A percentile compares a stretch with the other conserved stretches of the same genome.
Evolutionary conservation across 2,113 vertebrate species (phyloP).

Genomic region (Centropus bengalensis): DNA sequence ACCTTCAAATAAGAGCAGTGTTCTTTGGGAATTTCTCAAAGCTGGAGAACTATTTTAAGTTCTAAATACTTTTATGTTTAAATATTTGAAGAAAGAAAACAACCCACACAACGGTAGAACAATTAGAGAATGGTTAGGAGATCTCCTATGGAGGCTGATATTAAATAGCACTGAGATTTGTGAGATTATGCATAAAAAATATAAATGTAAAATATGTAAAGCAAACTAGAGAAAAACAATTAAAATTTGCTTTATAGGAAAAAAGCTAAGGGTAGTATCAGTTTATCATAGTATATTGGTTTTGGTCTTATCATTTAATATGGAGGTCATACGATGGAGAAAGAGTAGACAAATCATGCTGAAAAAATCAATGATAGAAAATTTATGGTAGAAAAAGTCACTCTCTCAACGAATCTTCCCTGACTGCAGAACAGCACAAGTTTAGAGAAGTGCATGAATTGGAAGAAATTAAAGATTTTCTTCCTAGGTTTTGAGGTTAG

Average conservation of each 20-base stretch:
- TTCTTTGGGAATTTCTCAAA: not conserved
- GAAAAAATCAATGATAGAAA: not conserved
- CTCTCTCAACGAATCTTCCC: not conserved
- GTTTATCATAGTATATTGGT: not conserved
- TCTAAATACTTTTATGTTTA: not conserved
- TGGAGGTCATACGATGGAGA: not conserved
- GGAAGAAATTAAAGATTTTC: not conserved
- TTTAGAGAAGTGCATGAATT: not conserved
- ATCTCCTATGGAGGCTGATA: not conserved
- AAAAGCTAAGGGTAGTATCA: not conserved
- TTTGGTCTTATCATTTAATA: not conserved
- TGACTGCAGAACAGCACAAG: not conserved
- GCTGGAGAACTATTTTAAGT: not conserved
- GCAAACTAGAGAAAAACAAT: not conserved
- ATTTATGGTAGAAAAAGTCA: not conserved
- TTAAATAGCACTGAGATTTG: accelerated
- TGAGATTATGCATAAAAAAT: not conserved
- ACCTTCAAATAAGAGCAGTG: not conserved
- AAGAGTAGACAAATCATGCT: not conserved
- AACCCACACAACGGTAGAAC: not conserved
- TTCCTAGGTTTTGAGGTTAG: not conserved
- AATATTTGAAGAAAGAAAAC: not conserved
- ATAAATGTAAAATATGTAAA: not conserved
- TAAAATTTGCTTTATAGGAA: not conserved
- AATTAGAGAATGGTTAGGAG: not conserved